These are phyloP conservation scores for Cherax destructor DNA, from an alignment of 1,140 invertebrate species.

Conservation along the genomic window DNA sequence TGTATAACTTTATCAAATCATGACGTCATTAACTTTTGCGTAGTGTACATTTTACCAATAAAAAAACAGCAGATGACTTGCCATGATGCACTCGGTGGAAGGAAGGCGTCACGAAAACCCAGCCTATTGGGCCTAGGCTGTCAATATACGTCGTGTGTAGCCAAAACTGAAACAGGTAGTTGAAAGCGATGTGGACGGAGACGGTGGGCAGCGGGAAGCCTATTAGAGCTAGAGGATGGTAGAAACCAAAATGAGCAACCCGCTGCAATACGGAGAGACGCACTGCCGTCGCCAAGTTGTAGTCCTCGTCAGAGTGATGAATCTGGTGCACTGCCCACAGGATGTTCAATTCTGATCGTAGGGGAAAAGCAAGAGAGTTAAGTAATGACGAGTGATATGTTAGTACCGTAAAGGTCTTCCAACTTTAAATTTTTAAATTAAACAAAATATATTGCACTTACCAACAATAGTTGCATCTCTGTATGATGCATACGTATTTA, in stretches of 20 bases:
- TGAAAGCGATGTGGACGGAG: conserved; percentile 82
- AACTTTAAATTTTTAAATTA: too few relatives aligned
- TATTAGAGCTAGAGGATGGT: conserved; percentile 87
- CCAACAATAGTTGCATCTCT: too few relatives aligned
- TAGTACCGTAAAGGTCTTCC: too few relatives aligned
- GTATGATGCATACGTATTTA: too few relatives aligned
- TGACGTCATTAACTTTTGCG: too few relatives aligned
- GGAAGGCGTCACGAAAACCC: conserved; percentile 79
- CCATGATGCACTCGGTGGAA: conserved; percentile 81
- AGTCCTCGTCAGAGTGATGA: conserved; percentile 96
- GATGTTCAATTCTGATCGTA: conserved; percentile 84
- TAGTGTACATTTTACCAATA: too few relatives aligned
- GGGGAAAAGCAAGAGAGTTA: not conserved
- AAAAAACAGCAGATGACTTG: not conserved
- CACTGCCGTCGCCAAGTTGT: conserved; percentile 91
- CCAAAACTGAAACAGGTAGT: conserved; percentile 78
- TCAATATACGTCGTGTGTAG: conserved; percentile 78
- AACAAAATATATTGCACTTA: too few relatives aligned
- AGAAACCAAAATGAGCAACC: conserved; percentile 83
- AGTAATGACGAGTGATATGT: too few relatives aligned
- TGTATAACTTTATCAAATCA: too few relatives aligned
- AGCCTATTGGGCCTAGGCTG: conserved; percentile 78
- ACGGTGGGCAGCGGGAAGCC: conserved; percentile 83
- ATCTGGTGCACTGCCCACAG: conserved; percentile 96
- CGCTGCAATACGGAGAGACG: conserved; percentile 86